These are phyloP conservation scores for Meiosimyza decipiens DNA, from an alignment of 2,888 invertebrate species.

Conservation along the genomic window DNA sequence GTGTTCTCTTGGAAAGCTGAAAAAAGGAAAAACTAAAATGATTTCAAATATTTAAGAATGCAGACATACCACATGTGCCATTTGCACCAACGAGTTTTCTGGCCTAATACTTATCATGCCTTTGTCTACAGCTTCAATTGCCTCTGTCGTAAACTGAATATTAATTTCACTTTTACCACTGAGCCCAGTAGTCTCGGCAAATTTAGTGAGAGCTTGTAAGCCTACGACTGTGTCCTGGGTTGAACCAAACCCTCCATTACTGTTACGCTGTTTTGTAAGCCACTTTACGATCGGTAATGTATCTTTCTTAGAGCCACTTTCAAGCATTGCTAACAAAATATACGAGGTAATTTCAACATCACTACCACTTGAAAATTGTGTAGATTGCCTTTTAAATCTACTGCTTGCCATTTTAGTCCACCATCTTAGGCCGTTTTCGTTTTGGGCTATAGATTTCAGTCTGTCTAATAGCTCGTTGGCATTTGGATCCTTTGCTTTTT, in stretches of 20 bases:
- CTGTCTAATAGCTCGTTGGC: constrained; percentile 74
- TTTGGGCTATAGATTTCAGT: constrained; percentile 66
- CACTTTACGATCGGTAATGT: constrained; percentile 74
- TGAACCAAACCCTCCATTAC: constrained; percentile 78
- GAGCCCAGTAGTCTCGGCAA: constrained; percentile 70
- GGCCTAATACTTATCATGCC: constrained; percentile 70
- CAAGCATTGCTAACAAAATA: constrained; percentile 77
- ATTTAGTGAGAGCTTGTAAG: constrained; percentile 75
- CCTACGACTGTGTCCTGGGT: constrained; percentile 85
- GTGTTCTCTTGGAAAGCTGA: constrained; percentile 64
- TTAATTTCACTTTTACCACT: constrained; percentile 53
- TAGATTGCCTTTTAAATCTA: constrained; percentile 69
- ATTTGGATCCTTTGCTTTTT: constrained; percentile 78
- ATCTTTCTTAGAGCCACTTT: constrained; percentile 45
- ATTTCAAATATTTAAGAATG: neutral
- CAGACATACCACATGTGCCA: constrained; percentile 76
- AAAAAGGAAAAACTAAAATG: neutral
- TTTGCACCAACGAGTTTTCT: constrained; percentile 84
- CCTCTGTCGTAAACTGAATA: constrained; percentile 52
- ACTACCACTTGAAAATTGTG: constrained; percentile 69
- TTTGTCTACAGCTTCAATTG: constrained; percentile 42
- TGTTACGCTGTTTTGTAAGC: constrained; percentile 76
- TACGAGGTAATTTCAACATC: constrained; percentile 89
- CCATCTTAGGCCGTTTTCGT: constrained; percentile 74
- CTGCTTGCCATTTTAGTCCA: constrained; percentile 70